These are phyloP conservation scores for Ptyas mucosa DNA, from an alignment of 2,113 vertebrate species.

Conservation along the genomic window DNA sequence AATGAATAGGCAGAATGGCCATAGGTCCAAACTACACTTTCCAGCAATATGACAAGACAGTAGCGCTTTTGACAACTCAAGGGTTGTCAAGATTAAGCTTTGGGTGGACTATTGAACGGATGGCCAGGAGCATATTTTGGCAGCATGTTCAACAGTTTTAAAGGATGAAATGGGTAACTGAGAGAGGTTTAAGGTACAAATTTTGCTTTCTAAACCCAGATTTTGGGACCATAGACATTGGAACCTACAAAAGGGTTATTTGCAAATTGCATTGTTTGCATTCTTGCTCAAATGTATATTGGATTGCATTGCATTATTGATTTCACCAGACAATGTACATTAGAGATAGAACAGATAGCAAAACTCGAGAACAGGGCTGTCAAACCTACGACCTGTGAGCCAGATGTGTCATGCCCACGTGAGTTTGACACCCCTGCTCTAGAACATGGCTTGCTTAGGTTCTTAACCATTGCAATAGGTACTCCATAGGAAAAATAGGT, in stretches of 20 bases:
- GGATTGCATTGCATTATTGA: background rate
- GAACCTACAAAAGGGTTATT: background rate
- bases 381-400: no score
- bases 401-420: no score
- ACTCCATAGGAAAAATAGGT: background rate
- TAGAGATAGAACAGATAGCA: background rate
- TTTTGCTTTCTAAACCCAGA: background rate
- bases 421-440: background rate
- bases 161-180: background rate
- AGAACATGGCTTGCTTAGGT: background rate
- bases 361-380: background rate
- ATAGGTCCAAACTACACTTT: background rate
- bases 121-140: background rate
- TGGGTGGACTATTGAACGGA: background rate
- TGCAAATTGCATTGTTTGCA: background rate
- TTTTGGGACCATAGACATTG: background rate
- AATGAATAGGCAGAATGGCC: background rate
- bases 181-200: background rate
- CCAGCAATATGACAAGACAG: background rate
- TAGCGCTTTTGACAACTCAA: background rate
- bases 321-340: background rate
- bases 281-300: background rate
- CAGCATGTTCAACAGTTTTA: background rate
- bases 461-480: background rate
- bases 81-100: background rate